Evolutionary conservation across 2,797 vertebrate genomes (phyloP).

Genomic region (Pipistrellus pygmaeus): DNA sequence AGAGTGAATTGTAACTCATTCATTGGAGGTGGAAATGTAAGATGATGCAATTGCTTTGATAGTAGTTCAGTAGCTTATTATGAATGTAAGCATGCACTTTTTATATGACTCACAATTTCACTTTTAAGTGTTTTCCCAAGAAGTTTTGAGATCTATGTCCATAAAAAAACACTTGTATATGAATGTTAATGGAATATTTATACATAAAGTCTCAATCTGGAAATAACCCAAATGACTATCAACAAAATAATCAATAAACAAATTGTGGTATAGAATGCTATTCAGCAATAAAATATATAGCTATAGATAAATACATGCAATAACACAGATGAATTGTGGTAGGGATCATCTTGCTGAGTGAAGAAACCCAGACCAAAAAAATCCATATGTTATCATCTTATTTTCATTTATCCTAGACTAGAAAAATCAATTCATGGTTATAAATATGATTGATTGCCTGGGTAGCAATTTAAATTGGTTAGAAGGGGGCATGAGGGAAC

Average conservation of each 20-base stretch:
- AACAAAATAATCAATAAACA: conserved; percentile 4
- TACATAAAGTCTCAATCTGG: neutral
- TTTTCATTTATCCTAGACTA: neutral
- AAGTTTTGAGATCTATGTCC: neutral
- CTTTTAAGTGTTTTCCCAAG: neutral
- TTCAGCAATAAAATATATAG: neutral
- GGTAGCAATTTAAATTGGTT: neutral
- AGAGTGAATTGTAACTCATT: neutral
- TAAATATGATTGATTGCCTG: neutral
- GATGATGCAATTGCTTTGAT: neutral
- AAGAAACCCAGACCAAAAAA: neutral
- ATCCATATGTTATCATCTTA: neutral
- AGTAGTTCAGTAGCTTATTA: neutral
- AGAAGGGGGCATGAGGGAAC: neutral
- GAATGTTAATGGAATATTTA: neutral
- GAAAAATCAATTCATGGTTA: neutral
- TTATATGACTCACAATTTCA: neutral
- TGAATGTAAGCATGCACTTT: neutral
- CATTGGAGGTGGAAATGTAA: neutral
- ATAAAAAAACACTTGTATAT: neutral
- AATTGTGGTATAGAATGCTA: neutral
- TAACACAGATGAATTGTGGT: neutral
- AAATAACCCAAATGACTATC: neutral
- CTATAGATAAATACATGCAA: neutral
- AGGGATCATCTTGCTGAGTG: neutral